These are phyloP conservation scores for Antitype chi DNA, from an alignment of 2,888 invertebrate genomes.

Conservation along the genomic window DNA sequence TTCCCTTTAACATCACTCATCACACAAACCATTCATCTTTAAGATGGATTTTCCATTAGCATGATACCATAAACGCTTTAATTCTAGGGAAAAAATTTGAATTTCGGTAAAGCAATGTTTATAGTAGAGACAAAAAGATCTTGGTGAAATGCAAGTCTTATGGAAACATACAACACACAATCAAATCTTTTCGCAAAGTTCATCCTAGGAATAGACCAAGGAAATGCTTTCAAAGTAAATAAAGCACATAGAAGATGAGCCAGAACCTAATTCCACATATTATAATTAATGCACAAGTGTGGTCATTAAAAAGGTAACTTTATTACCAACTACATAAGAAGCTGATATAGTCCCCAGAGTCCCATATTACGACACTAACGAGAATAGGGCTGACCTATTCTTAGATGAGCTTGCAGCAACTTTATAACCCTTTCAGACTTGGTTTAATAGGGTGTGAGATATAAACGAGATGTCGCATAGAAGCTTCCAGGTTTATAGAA, in stretches of 20 bases:
- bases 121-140: neutral
- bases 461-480: slow-evolving; percentile 13
- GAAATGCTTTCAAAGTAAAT: slow-evolving; percentile 40
- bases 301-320: slow-evolving; percentile 25
- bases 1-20: too few species aligned
- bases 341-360: neutral
- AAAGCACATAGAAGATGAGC: slow-evolving; percentile 31
- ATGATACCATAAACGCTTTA: too few species aligned
- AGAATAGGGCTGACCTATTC: slow-evolving; percentile 27
- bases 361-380: neutral
- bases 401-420: slow-evolving; percentile 19
- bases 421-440: slow-evolving; percentile 13
- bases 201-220: slow-evolving; percentile 22
- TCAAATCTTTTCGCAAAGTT: slow-evolving; percentile 3
- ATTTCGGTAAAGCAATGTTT: too few species aligned
- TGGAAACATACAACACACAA: too few species aligned
- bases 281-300: slow-evolving; percentile 9
- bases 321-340: slow-evolving; percentile 8
- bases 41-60: too few species aligned
- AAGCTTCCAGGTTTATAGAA: neutral
- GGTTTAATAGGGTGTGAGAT: slow-evolving; percentile 20
- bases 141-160: neutral
- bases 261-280: slow-evolving; percentile 29
- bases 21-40: too few species aligned
- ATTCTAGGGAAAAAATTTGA: too few species aligned